These are phyloP conservation scores for Lonchura striata DNA, from an alignment of 2,113 vertebrate genomes.

Conservation along the genomic window DNA sequence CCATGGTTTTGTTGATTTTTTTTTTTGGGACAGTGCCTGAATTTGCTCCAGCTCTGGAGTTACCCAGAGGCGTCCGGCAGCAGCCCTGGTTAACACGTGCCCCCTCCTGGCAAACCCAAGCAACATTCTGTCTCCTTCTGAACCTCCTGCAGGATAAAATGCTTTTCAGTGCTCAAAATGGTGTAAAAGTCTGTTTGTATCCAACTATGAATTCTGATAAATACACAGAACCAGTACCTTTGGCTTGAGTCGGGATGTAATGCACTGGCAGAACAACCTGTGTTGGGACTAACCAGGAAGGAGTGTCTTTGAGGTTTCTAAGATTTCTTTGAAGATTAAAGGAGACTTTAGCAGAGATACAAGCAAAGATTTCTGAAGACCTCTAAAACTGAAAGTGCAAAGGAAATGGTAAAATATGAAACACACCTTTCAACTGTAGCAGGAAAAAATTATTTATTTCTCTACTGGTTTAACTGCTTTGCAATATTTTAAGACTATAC, in stretches of 20 bases:
- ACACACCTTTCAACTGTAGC: not conserved
- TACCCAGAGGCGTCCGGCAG: not conserved
- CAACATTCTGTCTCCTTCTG: not conserved
- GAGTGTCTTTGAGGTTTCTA: not conserved
- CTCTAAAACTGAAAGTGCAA: not conserved
- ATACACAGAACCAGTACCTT: not conserved
- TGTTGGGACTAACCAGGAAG: not conserved
- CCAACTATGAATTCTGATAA: not conserved
- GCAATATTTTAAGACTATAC: not conserved
- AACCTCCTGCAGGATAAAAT: not conserved
- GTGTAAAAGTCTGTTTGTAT: not conserved
- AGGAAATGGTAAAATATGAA: not conserved
- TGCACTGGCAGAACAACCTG: not conserved
- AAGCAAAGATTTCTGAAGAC: not conserved
- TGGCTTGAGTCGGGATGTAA: not conserved
- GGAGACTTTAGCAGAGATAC: not conserved
- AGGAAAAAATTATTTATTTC: not conserved
- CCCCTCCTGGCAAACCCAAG: constrained; percentile 2
- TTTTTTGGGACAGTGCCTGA: not conserved
- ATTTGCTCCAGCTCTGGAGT: not conserved
- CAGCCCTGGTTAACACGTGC: not conserved
- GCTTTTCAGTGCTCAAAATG: not conserved
- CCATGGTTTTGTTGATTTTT: too few relatives aligned
- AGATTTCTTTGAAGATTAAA: constrained; percentile 4
- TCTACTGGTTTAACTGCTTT: not conserved